These are phyloP conservation scores for Rachycentron canadum DNA, from an alignment of 2,797 vertebrate species.

Conservation along the genomic window DNA sequence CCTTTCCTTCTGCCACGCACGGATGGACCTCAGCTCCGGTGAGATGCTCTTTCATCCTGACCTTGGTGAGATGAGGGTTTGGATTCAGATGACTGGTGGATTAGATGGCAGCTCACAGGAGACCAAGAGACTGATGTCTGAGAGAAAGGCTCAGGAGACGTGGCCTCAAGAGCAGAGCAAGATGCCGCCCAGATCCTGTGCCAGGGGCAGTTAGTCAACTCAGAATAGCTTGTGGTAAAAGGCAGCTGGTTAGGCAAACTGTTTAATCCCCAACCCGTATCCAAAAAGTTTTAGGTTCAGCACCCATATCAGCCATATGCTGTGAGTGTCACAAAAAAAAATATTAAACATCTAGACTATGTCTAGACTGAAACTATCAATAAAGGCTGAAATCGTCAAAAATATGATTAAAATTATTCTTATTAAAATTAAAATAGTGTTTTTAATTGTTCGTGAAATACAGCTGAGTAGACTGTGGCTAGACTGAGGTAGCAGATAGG, in stretches of 20 bases:
- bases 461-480: not conserved
- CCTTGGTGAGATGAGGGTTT: constrained; percentile 77
- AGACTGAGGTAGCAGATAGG: not conserved
- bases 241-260: not conserved
- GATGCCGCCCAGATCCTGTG: constrained; percentile 13
- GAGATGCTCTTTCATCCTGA: constrained; percentile 80
- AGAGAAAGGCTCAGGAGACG: constrained; percentile 55
- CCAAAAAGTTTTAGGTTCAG: not conserved
- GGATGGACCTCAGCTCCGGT: constrained; percentile 65
- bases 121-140: constrained; percentile 66
- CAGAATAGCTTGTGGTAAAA: constrained; percentile 19
- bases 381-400: too few relatives aligned
- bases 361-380: too few relatives aligned
- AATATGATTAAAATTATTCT: too few relatives aligned
- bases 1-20: constrained; percentile 76
- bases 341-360: not conserved
- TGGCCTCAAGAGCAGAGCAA: constrained; percentile 26
- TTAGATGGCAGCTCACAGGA: constrained; percentile 73
- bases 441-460: not conserved
- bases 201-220: constrained; percentile 23
- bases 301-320: not conserved
- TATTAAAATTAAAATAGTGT: not conserved
- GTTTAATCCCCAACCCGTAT: not conserved
- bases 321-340: not conserved
- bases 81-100: constrained; percentile 78